Percentiles rank a stretch among this genome's conserved stretches.
These are phyloP conservation scores for Sorex fumeus DNA, from an alignment of 2,113 vertebrate species.

Conservation along the genomic window DNA sequence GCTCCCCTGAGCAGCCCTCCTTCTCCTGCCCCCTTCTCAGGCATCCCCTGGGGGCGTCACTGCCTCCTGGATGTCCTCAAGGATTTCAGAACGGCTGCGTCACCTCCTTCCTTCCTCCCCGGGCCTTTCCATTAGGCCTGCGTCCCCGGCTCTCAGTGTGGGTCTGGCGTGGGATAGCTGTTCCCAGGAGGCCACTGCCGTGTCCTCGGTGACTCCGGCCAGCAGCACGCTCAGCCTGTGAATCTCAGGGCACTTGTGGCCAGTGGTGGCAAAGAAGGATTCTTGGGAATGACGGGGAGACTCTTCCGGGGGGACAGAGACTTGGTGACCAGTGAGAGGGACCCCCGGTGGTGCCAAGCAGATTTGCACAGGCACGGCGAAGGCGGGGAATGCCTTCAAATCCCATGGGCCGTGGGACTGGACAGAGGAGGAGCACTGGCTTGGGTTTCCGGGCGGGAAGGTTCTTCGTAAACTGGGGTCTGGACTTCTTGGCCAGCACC, in stretches of 20 bases:
- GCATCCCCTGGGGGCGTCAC: not conserved
- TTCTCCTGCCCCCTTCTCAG: not conserved
- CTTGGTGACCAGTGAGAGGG: not conserved
- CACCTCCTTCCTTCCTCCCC: not conserved
- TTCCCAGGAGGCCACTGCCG: not conserved
- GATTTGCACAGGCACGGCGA: not conserved
- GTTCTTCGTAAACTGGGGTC: not conserved
- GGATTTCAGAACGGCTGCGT: not conserved
- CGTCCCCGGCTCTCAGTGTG: not conserved
- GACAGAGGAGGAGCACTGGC: not conserved
- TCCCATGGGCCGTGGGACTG: no score
- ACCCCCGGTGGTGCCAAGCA: not conserved
- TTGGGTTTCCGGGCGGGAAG: not conserved
- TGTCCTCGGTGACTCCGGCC: no score
- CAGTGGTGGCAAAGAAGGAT: not conserved
- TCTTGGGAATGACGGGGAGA: not conserved
- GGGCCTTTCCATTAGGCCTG: not conserved
- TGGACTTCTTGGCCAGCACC: not conserved
- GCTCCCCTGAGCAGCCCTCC: constrained; percentile 36
- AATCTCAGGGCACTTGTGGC: not conserved
- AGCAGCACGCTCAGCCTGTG: no score
- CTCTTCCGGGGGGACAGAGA: not conserved
- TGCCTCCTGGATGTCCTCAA: not conserved
- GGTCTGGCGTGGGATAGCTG: not conserved
- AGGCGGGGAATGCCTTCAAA: not conserved